These are phyloP conservation scores for Vanacampus margaritifer DNA, from an alignment of 2,113 vertebrate species.

Conservation along the genomic window DNA sequence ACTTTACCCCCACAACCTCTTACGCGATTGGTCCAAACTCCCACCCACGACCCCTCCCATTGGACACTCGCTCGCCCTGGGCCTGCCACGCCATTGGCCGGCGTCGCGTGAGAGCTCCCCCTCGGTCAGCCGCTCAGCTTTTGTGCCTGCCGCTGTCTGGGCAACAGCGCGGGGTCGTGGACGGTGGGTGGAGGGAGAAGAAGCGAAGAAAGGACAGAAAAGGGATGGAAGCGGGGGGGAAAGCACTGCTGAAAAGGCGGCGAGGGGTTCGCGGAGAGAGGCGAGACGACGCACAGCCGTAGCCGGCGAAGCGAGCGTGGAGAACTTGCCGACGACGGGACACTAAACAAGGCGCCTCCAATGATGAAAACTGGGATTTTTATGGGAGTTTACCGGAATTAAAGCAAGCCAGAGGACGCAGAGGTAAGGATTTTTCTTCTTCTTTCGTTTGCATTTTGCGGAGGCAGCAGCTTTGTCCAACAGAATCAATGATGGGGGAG, in stretches of 20 bases:
- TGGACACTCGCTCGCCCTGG: slow-evolving; percentile 22
- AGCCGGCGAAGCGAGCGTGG: slow-evolving; percentile 44
- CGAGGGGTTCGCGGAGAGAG: slow-evolving; percentile 31
- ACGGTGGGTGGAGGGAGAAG: slow-evolving; percentile 19
- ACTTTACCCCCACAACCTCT: not conserved
- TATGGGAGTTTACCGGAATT: slow-evolving; percentile 56
- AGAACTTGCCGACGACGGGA: slow-evolving; percentile 54
- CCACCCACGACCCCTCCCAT: slow-evolving; percentile 18
- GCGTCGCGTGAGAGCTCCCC: slow-evolving; percentile 11
- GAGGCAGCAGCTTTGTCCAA: slow-evolving; percentile 51
- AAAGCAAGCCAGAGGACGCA: slow-evolving; percentile 59
- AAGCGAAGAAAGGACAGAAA: slow-evolving; percentile 47
- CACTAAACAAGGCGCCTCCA: slow-evolving; percentile 68
- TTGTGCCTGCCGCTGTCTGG: slow-evolving; percentile 54
- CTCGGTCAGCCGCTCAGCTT: slow-evolving; percentile 17
- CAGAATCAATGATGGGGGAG: slow-evolving; percentile 30
- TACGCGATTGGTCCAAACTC: slow-evolving; percentile 42
- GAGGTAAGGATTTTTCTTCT: slow-evolving; percentile 32
- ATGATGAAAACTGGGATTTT: slow-evolving; percentile 42
- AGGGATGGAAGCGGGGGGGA: slow-evolving; percentile 20
- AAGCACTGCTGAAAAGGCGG: slow-evolving; percentile 35
- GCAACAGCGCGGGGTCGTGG: slow-evolving; percentile 42
- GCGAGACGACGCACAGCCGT: slow-evolving; percentile 17
- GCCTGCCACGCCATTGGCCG: slow-evolving; percentile 54
- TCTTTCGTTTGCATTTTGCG: slow-evolving; percentile 51